Conservation (phyloP, 2,888 invertebrate species). For the Polyploca ridens region DNA sequence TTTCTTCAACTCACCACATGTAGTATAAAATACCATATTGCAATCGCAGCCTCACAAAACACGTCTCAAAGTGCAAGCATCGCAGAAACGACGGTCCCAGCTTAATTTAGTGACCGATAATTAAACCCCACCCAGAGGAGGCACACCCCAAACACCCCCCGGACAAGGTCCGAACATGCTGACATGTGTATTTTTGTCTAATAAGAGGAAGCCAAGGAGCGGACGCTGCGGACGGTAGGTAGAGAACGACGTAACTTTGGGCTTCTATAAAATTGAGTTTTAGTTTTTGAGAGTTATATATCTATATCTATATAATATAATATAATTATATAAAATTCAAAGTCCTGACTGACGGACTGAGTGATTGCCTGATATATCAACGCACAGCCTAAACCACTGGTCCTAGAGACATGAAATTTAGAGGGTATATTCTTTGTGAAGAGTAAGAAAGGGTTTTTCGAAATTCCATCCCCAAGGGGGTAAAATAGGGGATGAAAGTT, state of each 20-base stretch:
- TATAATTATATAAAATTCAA: too few species aligned
- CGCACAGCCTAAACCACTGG: too few species aligned
- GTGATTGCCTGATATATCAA: too few species aligned
- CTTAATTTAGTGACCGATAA: conserved; percentile 63
- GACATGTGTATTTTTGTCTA: conserved; percentile 71
- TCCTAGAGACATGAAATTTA: too few species aligned
- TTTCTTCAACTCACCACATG: conserved; percentile 11
- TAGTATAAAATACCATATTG: conserved; percentile 33
- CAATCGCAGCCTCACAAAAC: conserved; percentile 48
- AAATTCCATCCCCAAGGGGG: too few species aligned
- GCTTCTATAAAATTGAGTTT: not conserved
- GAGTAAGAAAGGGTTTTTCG: too few species aligned
- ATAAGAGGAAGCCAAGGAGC: conserved; percentile 34
- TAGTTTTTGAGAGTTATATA: not conserved
- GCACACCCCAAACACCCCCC: conserved; percentile 21
- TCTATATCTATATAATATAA: too few species aligned
- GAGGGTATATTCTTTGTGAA: too few species aligned
- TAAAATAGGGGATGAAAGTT: too few species aligned
- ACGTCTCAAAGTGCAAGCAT: conserved; percentile 52
- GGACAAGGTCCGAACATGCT: conserved; percentile 62
- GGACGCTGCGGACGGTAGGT: not conserved
- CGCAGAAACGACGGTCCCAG: conserved; percentile 51
- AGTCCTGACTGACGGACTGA: too few species aligned
- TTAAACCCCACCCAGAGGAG: conserved; percentile 45
- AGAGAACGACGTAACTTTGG: not conserved